These are phyloP conservation scores for Sinocyclocheilus rhinocerous DNA, from an alignment of 2,113 vertebrate genomes.

Conservation along the genomic window DNA sequence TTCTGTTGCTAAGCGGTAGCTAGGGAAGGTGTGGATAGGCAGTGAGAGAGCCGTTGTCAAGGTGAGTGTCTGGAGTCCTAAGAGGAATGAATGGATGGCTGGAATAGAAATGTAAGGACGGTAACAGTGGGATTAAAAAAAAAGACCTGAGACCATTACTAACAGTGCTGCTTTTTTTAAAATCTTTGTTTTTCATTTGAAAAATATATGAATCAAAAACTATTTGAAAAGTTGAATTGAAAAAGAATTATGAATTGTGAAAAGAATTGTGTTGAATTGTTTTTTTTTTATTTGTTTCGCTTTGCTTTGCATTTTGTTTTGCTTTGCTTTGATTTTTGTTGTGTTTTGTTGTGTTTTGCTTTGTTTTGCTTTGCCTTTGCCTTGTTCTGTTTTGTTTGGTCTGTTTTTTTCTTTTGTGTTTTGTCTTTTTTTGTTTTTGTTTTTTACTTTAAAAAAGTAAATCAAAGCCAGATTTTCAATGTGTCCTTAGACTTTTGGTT, in stretches of 20 bases:
- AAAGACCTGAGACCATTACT: neutral
- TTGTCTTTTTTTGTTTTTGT: too few relatives aligned
- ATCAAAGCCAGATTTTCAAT: too few relatives aligned
- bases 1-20: conserved; percentile 17
- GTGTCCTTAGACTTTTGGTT: too few relatives aligned
- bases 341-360: neutral
- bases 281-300: neutral
- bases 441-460: too few relatives aligned
- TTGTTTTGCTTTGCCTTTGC: neutral
- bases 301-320: neutral
- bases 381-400: neutral
- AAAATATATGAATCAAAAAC: neutral
- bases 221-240: neutral
- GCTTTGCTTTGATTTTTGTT: neutral
- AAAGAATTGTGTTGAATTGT: neutral
- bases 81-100: conserved; percentile 13
- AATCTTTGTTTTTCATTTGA: neutral
- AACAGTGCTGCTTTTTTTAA: neutral
- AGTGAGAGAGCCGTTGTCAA: conserved; percentile 6
- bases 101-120: conserved; percentile 29
- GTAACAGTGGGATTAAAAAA: neutral
- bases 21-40: conserved; percentile 5
- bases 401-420: neutral
- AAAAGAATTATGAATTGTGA: too few relatives aligned
- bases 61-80: conserved; percentile 32